Evolutionary conservation across 2,797 vertebrate species (phyloP), one percentile per base, ranked within the genome.

Genomic region (Nasua narica): DNA sequence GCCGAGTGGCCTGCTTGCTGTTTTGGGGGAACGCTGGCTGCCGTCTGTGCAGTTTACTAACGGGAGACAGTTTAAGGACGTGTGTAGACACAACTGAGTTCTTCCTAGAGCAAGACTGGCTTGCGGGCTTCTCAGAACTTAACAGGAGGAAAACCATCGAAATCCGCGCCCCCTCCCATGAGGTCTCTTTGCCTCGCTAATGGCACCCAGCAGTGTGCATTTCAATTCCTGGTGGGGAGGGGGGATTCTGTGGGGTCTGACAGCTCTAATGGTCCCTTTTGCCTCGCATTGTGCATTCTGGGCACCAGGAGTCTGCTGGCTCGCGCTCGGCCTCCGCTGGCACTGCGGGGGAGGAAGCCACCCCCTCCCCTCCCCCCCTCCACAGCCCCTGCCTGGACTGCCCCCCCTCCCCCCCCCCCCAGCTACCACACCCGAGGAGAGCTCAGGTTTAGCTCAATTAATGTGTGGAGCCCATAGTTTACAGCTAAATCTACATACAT

Each of bases 361-460:
- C 95, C 94, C 4, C 21, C 56, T 1, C 54, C 56, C 19, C 0
- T 23, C 56, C 1, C 56, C 25, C 4, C 25, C 25, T 0, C 54
- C 54, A 0, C 43, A 8, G 2, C 46, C 35, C 43, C 23, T 23
- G 58, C 96, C 69, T 37, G 25, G 52, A 25, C 10, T 97, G 97
- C 97, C 98, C 98, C 97, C 18, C 21, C 23, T 0, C 54, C 21
- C 96, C 3, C 23, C 37, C 96, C 98, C 96, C 96, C 94, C 87
- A 95, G 92, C 96, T 95, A 97, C 96, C 95, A 95, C 88, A 76
- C 96, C 96, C 97, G 97, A 98, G 98, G 95, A 97, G 97, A 97
- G 96, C 96, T 98, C 98, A 98, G 89, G 95, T 97, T 98, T 98
- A 98, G 97, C 91, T 98, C 98, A 98, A 98, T 98, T 98, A 98